Percentiles rank a stretch among this genome's conserved stretches.
Conservation (phyloP, 2,888 invertebrate species). For the Protodeltote pygarga region DNA sequence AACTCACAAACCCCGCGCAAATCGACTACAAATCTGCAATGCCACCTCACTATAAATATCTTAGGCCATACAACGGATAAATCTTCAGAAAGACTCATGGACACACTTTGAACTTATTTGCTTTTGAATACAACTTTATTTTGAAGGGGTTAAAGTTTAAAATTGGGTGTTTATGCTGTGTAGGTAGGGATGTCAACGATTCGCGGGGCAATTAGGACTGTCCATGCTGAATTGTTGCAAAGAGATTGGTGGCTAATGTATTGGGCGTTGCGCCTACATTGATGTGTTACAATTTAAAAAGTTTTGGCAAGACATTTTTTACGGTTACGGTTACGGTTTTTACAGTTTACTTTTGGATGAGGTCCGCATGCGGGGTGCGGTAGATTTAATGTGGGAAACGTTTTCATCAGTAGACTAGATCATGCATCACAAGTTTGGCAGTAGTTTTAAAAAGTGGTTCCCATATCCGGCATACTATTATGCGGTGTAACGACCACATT, state of each 20-base stretch:
- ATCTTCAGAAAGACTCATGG: slow-evolving; percentile 56
- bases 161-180: slow-evolving; percentile 1
- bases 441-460: no score
- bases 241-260: slow-evolving; percentile 57
- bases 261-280: slow-evolving; percentile 24
- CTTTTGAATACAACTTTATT: slow-evolving; percentile 1
- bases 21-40: slow-evolving; percentile 72
- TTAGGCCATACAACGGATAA: slow-evolving; percentile 63
- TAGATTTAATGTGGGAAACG: no score
- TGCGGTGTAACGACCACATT: no score
- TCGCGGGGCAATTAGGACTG: slow-evolving; percentile 68
- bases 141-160: neutral
- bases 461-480: no score
- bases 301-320: neutral
- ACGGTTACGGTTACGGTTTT: no score
- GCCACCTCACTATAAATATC: slow-evolving; percentile 68
- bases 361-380: no score
- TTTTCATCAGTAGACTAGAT: no score
- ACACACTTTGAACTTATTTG: slow-evolving; percentile 39
- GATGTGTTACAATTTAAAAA: slow-evolving; percentile 1
- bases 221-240: slow-evolving; percentile 67
- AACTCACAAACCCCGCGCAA: slow-evolving; percentile 56
- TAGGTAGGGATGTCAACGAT: slow-evolving; percentile 59
- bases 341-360: no score
- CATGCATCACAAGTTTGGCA: no score